Conservation (phyloP, 2,797 vertebrate species). For the Sebastolobus altivelis region DNA sequence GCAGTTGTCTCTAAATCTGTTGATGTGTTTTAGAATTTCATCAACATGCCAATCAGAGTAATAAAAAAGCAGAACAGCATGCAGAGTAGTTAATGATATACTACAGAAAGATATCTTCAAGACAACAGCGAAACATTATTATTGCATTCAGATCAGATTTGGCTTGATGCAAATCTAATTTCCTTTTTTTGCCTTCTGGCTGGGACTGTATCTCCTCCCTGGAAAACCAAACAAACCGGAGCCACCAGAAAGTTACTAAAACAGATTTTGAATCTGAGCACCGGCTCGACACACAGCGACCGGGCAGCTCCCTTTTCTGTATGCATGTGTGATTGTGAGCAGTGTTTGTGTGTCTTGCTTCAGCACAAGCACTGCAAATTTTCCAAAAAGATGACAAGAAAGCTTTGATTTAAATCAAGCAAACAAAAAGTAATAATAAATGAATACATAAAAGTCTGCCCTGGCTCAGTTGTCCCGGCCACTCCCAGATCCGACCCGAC, state of each 20-base stretch:
- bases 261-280: not conserved
- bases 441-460: too few species aligned
- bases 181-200: not conserved
- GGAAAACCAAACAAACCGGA: not conserved
- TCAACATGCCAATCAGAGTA: constrained; percentile 4
- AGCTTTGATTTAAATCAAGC: not conserved
- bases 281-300: not conserved
- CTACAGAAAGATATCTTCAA: not conserved
- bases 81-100: not conserved
- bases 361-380: not conserved
- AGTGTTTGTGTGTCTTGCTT: not conserved
- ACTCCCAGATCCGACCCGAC: too few species aligned
- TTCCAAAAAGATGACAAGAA: not conserved
- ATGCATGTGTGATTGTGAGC: not conserved
- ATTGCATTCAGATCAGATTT: not conserved
- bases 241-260: not conserved
- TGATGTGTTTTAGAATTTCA: constrained; percentile 18
- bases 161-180: not conserved
- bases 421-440: not conserved
- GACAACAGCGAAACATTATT: not conserved
- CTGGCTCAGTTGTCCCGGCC: too few species aligned
- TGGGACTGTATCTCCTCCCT: not conserved
- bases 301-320: not conserved
- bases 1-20: constrained; percentile 26
- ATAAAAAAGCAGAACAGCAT: not conserved